Evolutionary conservation across 2,888 invertebrate genomes (phyloP), one percentile per base, ranked within the genome.

Genomic region (Stenoptilia bipunctidactyla): DNA sequence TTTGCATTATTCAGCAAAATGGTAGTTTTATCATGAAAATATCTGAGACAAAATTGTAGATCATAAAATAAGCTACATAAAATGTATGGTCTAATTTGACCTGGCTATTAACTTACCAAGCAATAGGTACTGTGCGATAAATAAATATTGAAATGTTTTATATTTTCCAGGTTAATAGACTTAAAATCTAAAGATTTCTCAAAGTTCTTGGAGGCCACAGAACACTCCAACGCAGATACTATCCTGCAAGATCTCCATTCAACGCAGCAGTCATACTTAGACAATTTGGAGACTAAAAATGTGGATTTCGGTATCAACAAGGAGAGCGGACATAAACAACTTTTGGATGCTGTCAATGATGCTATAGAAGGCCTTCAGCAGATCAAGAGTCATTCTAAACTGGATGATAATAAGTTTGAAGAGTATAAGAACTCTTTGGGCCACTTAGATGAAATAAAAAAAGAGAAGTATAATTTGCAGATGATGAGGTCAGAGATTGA

Each of bases 291-390:
- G 15, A 63, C 69, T 0, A 73, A 67, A 40, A 74, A 79, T 8
- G 58, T 84, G 0, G 74, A 82, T 20, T 72, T 83, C 37, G 84
- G 83, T 0, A 79, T 66, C 38, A 49, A 66, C 14, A 64, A 73
- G 15, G 56, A 60, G 0, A 63, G 60, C 0, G 80, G 82, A 0
- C 79, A 79, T 39, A 61, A 68, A 35, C 72, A 82, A 40, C 45
- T 85, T 0, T 37, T 82, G 1, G 74, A 82, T 1, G 77, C 80
- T 0, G 75, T 85, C 0, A 70, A 65, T 0, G 79, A 83, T 34
- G 74, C 82, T 1, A 64, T 80, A 0, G 61, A 69, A 0, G 77
- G 77, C 0, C 46, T 85, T 1, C 71, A 71, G 15, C 55, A 70
- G 12, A 76, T 85, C 0, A 79, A 75, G 47, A 71, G 60, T 13